phyloP scores from a whole-genome alignment of 2,797 vertebrate species.

The Pteronotus mesoamericanus region DNA sequence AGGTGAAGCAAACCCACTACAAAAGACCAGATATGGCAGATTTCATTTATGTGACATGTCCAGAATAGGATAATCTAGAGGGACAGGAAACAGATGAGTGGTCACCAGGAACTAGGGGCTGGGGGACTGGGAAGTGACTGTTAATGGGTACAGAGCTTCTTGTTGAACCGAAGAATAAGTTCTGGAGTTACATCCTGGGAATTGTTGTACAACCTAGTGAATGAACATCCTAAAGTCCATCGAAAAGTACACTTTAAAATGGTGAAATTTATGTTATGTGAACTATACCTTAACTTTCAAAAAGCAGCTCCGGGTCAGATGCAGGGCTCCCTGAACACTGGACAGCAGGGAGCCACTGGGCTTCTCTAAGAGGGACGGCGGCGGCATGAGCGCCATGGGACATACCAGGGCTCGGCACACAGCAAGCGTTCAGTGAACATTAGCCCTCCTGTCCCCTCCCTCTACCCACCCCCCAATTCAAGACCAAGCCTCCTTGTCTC shows the following conservation, averaged over 20 bases:
- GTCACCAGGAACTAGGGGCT: background rate
- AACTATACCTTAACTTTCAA: background rate
- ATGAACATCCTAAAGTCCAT: background rate
- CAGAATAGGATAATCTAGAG: background rate
- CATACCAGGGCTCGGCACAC: fast-evolving
- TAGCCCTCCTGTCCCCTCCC: background rate
- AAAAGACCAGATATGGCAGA: background rate
- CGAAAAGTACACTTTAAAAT: background rate
- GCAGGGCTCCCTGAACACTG: background rate
- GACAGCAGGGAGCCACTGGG: background rate
- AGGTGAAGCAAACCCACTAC: background rate
- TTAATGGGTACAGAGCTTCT: background rate
- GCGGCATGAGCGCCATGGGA: fast-evolving
- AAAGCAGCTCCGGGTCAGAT: background rate
- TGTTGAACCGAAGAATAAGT: background rate
- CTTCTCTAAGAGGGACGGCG: background rate
- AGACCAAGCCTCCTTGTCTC: background rate
- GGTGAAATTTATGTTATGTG: background rate
- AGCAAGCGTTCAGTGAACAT: background rate
- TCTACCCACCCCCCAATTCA: background rate
- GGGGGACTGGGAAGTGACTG: background rate
- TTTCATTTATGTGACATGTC: background rate
- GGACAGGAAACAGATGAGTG: background rate
- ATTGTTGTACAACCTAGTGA: background rate
- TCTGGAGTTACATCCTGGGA: background rate